Percentiles rank a stretch among this genome's conserved stretches.
phyloP scores from a whole-genome alignment of 2,888 invertebrate genomes.

The Andrena chrysosceles region DNA sequence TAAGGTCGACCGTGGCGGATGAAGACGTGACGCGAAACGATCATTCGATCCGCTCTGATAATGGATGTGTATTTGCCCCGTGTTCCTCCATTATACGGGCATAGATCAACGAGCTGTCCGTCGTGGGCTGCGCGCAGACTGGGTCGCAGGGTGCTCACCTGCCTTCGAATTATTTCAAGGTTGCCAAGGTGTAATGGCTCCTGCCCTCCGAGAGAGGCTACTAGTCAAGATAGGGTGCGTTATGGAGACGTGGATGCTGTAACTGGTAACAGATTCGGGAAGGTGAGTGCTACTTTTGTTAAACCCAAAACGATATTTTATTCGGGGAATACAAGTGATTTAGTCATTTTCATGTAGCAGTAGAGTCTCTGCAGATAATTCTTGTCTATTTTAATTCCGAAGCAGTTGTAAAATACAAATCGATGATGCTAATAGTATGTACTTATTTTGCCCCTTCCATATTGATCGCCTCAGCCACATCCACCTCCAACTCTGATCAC shows the following conservation, averaged over 20 bases:
- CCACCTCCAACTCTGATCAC: no score
- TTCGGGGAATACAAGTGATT: not conserved
- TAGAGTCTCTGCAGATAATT: not conserved
- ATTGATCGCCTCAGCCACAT: no score
- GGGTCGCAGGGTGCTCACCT: not conserved
- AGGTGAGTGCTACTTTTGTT: not conserved
- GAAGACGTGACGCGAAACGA: slow-evolving; percentile 68
- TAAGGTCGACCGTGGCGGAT: slow-evolving; percentile 60
- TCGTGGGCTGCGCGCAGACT: not conserved
- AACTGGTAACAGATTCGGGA: not conserved
- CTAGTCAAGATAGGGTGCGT: not conserved
- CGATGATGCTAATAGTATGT: no score
- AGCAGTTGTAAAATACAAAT: no score
- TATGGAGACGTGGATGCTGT: not conserved
- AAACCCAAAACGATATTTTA: not conserved
- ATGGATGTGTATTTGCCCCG: slow-evolving; percentile 51
- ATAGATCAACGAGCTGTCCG: slow-evolving; percentile 55
- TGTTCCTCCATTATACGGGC: slow-evolving; percentile 62
- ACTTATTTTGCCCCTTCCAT: no score
- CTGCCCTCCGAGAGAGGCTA: no score
- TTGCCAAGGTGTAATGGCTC: not conserved
- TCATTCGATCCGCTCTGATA: slow-evolving; percentile 61
- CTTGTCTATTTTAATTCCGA: no score
- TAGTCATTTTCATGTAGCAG: no score
- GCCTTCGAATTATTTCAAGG: not conserved